These are phyloP conservation scores for Knipowitschia caucasica DNA, from an alignment of 2,797 vertebrate genomes.

Conservation along the genomic window DNA sequence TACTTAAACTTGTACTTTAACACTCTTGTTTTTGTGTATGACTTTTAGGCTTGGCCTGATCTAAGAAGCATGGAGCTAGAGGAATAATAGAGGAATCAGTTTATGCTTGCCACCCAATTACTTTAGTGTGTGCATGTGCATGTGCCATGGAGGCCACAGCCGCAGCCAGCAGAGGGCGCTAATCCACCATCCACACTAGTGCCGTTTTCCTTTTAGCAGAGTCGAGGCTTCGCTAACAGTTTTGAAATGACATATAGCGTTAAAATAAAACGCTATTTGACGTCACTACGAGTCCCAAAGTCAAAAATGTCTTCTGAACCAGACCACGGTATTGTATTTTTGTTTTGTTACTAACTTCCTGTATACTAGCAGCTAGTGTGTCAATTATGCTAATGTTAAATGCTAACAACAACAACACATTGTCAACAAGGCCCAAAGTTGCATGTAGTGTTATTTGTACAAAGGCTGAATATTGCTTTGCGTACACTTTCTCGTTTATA, in stretches of 20 bases:
- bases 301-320: conserved; percentile 9
- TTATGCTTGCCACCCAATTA: no score
- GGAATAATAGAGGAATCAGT: no score
- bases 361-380: not conserved
- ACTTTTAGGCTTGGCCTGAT: no score
- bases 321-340: conserved; percentile 21
- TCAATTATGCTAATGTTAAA: conserved; percentile 28
- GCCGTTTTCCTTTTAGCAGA: not conserved
- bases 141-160: not conserved
- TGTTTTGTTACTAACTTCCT: no score
- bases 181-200: not conserved
- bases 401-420: not conserved
- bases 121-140: no score
- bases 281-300: not conserved
- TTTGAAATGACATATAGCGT: not conserved
- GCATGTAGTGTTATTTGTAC: not conserved
- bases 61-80: no score
- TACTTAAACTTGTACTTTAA: no score
- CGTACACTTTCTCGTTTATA: not conserved
- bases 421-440: not conserved
- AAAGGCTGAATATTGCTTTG: not conserved
- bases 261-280: not conserved
- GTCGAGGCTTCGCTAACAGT: no score
- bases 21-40: no score
- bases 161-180: conserved; percentile 44